These are phyloP conservation scores for Serilophus lunatus DNA, from an alignment of 2,113 vertebrate genomes.

Conservation along the genomic window DNA sequence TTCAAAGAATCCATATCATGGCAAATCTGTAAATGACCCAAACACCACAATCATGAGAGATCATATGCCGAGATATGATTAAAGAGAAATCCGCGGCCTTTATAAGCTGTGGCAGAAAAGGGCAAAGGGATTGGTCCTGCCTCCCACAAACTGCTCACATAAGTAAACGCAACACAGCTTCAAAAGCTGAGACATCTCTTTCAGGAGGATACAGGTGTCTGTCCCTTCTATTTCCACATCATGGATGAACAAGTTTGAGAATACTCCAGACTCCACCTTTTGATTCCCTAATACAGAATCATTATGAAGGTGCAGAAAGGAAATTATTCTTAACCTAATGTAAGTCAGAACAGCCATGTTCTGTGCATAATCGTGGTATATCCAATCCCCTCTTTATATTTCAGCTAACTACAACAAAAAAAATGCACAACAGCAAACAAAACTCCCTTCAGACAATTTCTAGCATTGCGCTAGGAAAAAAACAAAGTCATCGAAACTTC, in stretches of 20 bases:
- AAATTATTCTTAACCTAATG: not conserved
- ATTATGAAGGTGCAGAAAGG: not conserved
- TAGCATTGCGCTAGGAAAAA: not conserved
- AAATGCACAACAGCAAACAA: not conserved
- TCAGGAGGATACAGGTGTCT: not conserved
- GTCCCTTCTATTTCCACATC: not conserved
- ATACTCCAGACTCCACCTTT: not conserved
- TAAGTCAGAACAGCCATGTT: not conserved
- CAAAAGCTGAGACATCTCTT: not conserved
- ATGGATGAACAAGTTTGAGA: not conserved
- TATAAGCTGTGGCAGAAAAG: not conserved
- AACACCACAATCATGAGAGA: not conserved
- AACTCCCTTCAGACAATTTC: not conserved
- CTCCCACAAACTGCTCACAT: rapidly evolving
- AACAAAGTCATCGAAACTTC: not conserved
- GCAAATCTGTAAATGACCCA: not conserved
- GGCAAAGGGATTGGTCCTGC: not conserved
- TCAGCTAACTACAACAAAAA: not conserved
- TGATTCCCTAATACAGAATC: not conserved
- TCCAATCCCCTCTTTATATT: not conserved
- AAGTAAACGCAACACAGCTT: not conserved
- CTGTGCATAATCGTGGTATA: not conserved
- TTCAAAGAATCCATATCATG: not conserved
- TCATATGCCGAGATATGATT: not conserved
- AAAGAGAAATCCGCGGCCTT: not conserved